Base-by-base conservation (phyloP, 92 coral and sea anemone genomes). In the Palythoa heliodiscus region DNA sequence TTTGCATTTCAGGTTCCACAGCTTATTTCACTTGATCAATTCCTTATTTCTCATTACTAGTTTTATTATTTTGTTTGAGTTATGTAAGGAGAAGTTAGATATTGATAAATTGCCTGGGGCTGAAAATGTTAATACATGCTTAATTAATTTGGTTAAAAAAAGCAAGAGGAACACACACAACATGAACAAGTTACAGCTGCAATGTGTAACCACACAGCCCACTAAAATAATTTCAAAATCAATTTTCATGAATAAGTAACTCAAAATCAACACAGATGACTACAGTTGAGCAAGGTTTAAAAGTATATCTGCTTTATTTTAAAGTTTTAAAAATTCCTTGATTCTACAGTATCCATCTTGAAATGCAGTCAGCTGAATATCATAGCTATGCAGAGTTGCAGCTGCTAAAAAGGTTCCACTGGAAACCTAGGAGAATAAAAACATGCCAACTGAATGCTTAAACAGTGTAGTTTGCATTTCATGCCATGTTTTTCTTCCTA, bases 381-480 rank as follows among this genome's bases (percentile, higher is more conserved):
- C 39, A 52, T 52, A 71, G 75, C n/a, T n/a, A n/a, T n/a, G n/a
- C n/a, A n/a, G n/a, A n/a, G n/a, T n/a, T n/a, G n/a, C n/a, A n/a
- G n/a, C n/a, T n/a, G n/a, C n/a, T n/a, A n/a, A n/a, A n/a, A 71
- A 23, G 75, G 39, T 71, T 52, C 75, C 75, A 25, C 75, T 71
- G 29, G 75, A 37, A 71, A 71, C 75, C 75, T 71, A 71, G 52
- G 75, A 71, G 75, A 71, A 71, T 35, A 6, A 71, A 70, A 71
- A 71, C 75, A 71, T 37, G 75, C 75, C 75, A 71, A 71, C 29
- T 52, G n/a, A 71, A 71, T 71, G 75, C 39, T 71, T 52, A 52
- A 74, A 74, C 78, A 55, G 52, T 74, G 48, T 52, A 74, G 78
- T 74, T n/a, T n/a, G n/a, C n/a, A n/a, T n/a, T n/a, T n/a, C n/a